Evolutionary conservation across 2,888 invertebrate species (phyloP).

Genomic region (Coenonympha arcania): DNA sequence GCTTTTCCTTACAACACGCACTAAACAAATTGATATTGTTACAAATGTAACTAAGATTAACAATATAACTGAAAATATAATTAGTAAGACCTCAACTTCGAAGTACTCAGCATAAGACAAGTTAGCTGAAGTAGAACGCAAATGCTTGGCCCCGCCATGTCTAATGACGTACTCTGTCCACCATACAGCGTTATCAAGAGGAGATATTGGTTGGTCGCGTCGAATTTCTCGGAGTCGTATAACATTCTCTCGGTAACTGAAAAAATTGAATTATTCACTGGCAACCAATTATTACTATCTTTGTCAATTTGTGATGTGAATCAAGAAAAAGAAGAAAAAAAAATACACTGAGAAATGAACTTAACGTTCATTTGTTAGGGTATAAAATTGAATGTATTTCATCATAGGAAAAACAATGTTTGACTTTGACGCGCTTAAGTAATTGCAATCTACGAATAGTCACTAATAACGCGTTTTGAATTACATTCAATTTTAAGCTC

Average conservation of each 20-base stretch:
- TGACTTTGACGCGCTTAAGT: too few species aligned
- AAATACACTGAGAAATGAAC: too few species aligned
- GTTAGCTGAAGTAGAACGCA: conserved; percentile 35
- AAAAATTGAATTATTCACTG: too few species aligned
- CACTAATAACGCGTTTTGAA: too few species aligned
- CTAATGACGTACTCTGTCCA: conserved; percentile 41
- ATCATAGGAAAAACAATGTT: too few species aligned
- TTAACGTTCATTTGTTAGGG: too few species aligned
- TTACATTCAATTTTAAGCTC: too few species aligned
- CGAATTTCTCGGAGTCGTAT: conserved; percentile 27
- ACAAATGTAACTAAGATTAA: background rate
- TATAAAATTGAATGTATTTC: too few species aligned
- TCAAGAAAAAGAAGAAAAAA: too few species aligned
- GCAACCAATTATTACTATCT: too few species aligned
- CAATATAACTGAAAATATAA: background rate
- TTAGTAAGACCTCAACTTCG: background rate
- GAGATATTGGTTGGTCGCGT: conserved; percentile 30
- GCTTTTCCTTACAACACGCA: background rate
- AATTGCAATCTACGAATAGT: too few species aligned
- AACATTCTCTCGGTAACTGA: conserved; percentile 30
- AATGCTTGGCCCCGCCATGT: conserved; percentile 35
- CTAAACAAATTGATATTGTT: background rate
- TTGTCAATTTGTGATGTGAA: too few species aligned
- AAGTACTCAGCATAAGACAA: conserved; percentile 20
- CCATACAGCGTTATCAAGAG: conserved; percentile 40